Base-by-base conservation (phyloP, 2,113 vertebrate genomes). In the Myotis brandtii region DNA sequence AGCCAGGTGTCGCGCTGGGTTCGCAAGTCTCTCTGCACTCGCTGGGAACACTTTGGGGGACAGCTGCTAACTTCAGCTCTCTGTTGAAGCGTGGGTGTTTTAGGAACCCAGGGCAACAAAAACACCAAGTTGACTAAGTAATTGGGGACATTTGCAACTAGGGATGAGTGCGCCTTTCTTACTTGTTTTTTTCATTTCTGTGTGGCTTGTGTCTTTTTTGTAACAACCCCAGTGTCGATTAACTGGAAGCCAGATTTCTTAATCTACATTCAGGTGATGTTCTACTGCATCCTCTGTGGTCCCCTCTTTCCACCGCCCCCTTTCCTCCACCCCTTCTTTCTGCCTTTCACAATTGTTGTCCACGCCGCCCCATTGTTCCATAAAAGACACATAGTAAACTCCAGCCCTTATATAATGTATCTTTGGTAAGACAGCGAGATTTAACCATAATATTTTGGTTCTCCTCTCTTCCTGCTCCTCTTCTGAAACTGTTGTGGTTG, bases 401-500 rank as follows among this genome's bases (percentile, higher is more conserved):
- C 30, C 32, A 79, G 67, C 34, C 46, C 11, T 89, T 64, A 3
- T 9, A 52, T 91, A 32, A 56, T 0, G 4, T 76, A 62, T 94
- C 66, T 92, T 95, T 92, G 52, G 43, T 72, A 95, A 80, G 59
- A 72, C n/a, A 92, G 43, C 0, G 20, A 67, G 52, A 62, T 96
- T 20, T 56, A 50, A 52, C 67, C 56, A 48, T 66, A 92, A 34
- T 93, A n/a, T 37, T 79, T 75, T 85, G 52, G 52, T 96, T 75
- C 9, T 17, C 37, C 52, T 91, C 54, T 73, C 76, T 94, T 93
- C 86, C 43, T 25, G 27, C 76, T 93, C 70, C 89, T 73, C 76
- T 77, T 85, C 70, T 59, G 40, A 95, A 93, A 91, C 69, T 91
- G 40, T 54, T 91, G 83, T 76, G 59, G 27, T 77, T 94, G 64